Percentiles rank a stretch among this genome's conserved stretches.
Evolutionary conservation across 2,797 vertebrate species (phyloP).

Genomic region (Premnoplex brunnescens): DNA sequence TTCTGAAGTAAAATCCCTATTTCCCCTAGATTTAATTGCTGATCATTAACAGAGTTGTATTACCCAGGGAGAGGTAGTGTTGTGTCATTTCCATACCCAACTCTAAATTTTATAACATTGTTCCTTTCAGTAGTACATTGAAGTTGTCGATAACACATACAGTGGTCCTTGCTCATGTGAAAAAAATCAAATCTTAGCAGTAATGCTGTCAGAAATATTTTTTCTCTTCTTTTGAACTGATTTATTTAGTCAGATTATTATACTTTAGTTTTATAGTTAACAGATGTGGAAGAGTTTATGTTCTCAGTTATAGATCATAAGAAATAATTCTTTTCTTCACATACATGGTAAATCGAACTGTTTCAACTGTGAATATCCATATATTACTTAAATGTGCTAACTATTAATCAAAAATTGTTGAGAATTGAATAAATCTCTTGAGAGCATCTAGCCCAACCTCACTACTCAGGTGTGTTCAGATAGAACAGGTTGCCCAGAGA

Average conservation of each 20-base stretch:
- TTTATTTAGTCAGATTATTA: background rate
- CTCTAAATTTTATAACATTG: background rate
- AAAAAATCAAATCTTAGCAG: background rate
- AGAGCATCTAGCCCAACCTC: background rate
- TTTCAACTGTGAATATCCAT: background rate
- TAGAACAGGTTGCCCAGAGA: background rate
- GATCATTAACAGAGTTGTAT: background rate
- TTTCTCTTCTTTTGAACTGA: background rate
- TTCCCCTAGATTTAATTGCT: background rate
- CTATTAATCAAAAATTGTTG: background rate
- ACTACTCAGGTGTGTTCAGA: background rate
- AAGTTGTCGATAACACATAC: background rate
- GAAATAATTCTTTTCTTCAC: background rate
- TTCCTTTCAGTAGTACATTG: background rate
- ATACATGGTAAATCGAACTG: accelerated
- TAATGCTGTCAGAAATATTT: background rate
- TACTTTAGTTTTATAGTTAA: background rate
- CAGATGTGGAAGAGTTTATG: background rate
- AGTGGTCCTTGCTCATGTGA: background rate
- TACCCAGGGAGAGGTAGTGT: background rate
- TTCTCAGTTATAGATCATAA: background rate
- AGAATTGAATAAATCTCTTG: background rate
- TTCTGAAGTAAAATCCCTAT: background rate
- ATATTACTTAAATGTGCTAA: background rate
- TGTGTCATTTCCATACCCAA: background rate